A percentile compares a stretch with the other conserved stretches of the same genome.
phyloP scores from a whole-genome alignment of 2,797 vertebrate genomes.

The Odontamblyopus rebecca region DNA sequence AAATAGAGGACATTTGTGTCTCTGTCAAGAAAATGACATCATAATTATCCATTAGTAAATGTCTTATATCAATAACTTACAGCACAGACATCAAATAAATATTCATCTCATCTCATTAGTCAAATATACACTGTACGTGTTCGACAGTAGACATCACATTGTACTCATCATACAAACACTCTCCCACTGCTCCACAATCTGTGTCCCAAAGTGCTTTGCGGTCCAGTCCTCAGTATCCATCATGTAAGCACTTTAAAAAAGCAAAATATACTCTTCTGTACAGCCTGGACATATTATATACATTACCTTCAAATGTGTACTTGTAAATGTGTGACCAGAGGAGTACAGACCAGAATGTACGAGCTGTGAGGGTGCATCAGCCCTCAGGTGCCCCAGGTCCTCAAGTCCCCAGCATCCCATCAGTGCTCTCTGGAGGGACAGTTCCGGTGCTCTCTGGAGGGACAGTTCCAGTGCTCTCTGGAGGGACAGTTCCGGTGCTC shows the following conservation, averaged over 20 bases:
- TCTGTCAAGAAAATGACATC: conserved; percentile 37
- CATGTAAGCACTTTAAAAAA: conserved; percentile 49
- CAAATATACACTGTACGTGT: conserved; percentile 75
- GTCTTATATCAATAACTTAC: conserved; percentile 80
- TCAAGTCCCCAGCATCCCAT: neutral
- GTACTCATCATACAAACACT: conserved; percentile 43
- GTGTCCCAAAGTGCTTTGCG: conserved; percentile 73
- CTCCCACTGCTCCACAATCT: conserved; percentile 44
- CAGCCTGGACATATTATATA: conserved; percentile 43
- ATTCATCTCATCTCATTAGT: conserved; percentile 77
- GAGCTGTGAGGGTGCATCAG: conserved; percentile 26
- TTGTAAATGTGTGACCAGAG: neutral
- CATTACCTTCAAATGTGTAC: conserved; percentile 21
- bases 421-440: conserved; percentile 11
- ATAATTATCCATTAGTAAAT: conserved; percentile 41
- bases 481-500: neutral
- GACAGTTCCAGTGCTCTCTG: conserved; percentile 10
- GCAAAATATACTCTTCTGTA: conserved; percentile 40
- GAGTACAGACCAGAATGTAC: conserved; percentile 25
- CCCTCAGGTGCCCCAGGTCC: neutral
- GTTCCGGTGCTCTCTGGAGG: neutral
- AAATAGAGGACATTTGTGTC: conserved; percentile 29
- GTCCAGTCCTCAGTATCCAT: conserved; percentile 40
- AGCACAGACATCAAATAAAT: conserved; percentile 80
- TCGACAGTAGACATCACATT: conserved; percentile 75